Percentiles rank a stretch among this genome's conserved stretches.
Conservation (phyloP, 2,113 vertebrate species). For the Anseranas semipalmata region DNA sequence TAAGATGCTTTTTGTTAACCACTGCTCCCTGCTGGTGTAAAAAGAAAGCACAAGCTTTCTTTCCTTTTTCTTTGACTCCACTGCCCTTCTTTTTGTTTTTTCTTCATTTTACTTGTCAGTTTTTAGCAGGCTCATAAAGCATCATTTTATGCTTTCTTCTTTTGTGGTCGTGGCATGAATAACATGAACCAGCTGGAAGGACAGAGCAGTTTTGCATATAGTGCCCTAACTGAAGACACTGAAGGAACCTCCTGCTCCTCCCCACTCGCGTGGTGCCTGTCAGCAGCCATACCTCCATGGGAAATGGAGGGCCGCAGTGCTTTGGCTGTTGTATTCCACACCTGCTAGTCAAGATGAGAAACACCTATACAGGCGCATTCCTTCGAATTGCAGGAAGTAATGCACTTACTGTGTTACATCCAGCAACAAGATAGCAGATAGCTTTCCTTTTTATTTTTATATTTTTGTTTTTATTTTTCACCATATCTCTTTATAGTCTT, state of each 20-base stretch:
- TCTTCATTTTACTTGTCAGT: background rate
- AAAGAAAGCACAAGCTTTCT: background rate
- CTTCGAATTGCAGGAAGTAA: background rate
- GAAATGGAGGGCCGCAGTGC: background rate
- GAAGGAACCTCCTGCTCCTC: background rate
- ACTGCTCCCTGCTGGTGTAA: constrained; percentile 47
- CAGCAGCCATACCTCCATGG: accelerated
- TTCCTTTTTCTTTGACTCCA: background rate
- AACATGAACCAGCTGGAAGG: background rate
- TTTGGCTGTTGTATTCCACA: background rate
- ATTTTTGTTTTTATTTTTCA: background rate
- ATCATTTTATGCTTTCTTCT: background rate
- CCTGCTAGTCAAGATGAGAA: background rate
- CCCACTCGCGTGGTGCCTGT: background rate
- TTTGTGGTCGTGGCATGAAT: background rate
- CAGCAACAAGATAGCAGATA: background rate
- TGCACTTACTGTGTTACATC: background rate
- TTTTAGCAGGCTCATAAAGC: background rate
- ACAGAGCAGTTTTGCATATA: background rate
- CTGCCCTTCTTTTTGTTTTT: background rate
- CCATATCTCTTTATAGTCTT: accelerated
- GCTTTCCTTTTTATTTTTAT: background rate
- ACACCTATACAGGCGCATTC: background rate
- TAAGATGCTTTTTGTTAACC: background rate
- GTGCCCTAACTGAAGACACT: background rate